Conservation (phyloP, 2,888 invertebrate genomes). For the Sussaba pulchella region DNA sequence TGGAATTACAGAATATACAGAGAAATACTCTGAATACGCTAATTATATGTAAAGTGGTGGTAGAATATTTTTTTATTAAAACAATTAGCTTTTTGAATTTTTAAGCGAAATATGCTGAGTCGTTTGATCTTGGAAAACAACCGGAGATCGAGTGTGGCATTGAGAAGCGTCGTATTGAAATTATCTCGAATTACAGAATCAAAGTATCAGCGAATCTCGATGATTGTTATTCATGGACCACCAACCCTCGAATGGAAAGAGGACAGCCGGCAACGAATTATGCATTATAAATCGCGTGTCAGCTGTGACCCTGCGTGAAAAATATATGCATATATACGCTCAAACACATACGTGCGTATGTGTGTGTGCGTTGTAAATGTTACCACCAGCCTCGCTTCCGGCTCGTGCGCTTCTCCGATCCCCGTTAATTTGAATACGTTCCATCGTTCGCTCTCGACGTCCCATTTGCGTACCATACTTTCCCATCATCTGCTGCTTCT, state of each 20-base stretch:
- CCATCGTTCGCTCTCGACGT: constrained; percentile 55
- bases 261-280: constrained; percentile 63
- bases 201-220: constrained; percentile 32
- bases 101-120: background rate
- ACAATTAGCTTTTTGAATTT: background rate
- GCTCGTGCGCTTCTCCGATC: constrained; percentile 74
- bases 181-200: constrained; percentile 3
- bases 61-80: too few species aligned
- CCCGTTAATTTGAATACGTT: constrained; percentile 76
- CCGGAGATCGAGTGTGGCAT: background rate
- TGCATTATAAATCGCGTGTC: constrained; percentile 72
- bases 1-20: too few species aligned
- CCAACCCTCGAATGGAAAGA: constrained; percentile 54
- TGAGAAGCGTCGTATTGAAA: background rate
- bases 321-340: constrained; percentile 22
- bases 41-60: too few species aligned
- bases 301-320: constrained; percentile 52
- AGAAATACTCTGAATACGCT: too few species aligned
- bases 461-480: constrained; percentile 59
- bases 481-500: constrained; percentile 62
- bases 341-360: too few species aligned
- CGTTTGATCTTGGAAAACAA: background rate
- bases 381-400: constrained; percentile 63
- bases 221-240: constrained; percentile 62
- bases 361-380: too few species aligned